These are phyloP conservation scores for Phycodurus eques DNA, from an alignment of 2,113 vertebrate genomes.

Conservation along the genomic window DNA sequence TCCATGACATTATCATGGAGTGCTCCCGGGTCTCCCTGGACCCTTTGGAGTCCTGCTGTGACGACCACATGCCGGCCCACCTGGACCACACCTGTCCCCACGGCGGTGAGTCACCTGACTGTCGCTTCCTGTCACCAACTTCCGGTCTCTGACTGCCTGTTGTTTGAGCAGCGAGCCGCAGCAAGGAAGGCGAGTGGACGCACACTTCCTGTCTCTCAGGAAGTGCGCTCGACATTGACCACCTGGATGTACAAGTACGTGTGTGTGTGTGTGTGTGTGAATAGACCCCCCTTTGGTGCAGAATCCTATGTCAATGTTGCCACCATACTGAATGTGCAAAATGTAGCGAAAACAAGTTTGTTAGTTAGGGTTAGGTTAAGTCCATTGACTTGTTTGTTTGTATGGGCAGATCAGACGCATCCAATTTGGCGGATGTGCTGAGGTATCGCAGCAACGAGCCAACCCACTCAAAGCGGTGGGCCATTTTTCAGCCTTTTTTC, in stretches of 20 bases:
- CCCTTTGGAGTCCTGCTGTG: slow-evolving; percentile 88
- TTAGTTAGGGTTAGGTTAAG: no score
- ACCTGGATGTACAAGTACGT: background rate
- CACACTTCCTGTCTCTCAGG: background rate
- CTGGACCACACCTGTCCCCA: slow-evolving; percentile 63
- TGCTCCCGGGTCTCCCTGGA: slow-evolving; percentile 97
- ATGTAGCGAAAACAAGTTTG: no score
- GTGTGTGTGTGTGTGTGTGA: background rate
- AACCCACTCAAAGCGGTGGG: no score
- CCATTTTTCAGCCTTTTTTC: no score
- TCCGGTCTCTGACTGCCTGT: background rate
- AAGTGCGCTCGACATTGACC: background rate
- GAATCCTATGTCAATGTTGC: no score
- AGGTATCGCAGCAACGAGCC: no score
- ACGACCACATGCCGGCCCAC: slow-evolving; percentile 73
- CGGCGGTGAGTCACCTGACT: background rate
- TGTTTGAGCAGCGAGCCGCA: background rate
- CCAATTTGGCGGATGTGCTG: no score
- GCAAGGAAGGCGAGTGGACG: background rate
- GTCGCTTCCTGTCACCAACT: background rate
- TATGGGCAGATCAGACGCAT: no score
- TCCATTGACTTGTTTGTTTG: no score
- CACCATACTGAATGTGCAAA: no score
- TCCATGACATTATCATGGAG: slow-evolving; percentile 95
- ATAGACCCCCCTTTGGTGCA: no score